These are phyloP conservation scores for Tigriopus japonicus DNA, from an alignment of 1,140 invertebrate genomes.

Conservation along the genomic window DNA sequence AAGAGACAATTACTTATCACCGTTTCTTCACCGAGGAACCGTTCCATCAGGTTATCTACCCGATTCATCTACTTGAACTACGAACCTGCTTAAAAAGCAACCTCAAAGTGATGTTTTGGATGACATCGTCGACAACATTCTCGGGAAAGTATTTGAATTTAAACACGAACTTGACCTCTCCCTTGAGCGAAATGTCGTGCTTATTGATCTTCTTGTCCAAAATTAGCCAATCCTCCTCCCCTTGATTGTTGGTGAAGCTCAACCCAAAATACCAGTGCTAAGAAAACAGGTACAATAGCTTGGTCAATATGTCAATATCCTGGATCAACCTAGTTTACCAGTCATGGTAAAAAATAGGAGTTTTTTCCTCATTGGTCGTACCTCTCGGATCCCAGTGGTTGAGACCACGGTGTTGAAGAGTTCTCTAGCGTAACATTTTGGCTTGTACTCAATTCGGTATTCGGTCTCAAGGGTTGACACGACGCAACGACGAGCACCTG, in stretches of 20 bases:
- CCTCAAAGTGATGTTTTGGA: conserved; percentile 1
- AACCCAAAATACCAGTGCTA: background rate
- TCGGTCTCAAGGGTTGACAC: too few relatives aligned
- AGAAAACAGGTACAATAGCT: background rate
- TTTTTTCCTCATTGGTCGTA: too few relatives aligned
- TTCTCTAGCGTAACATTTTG: too few relatives aligned
- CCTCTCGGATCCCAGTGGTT: background rate
- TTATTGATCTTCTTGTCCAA: background rate
- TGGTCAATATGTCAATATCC: background rate
- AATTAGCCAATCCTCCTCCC: background rate
- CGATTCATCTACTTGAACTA: too few relatives aligned
- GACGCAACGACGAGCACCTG: too few relatives aligned
- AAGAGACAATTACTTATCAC: background rate
- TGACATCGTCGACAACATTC: conserved; percentile 5
- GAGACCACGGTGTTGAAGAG: background rate
- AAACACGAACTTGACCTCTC: background rate
- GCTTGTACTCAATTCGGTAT: too few relatives aligned
- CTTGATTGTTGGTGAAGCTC: background rate
- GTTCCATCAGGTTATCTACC: too few relatives aligned
- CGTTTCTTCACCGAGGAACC: too few relatives aligned
- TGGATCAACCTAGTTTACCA: too few relatives aligned
- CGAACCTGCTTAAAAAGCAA: conserved; percentile 2
- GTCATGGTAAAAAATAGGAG: too few relatives aligned
- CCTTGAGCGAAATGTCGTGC: background rate
- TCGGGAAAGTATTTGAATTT: conserved; percentile 11